These are phyloP conservation scores for Hydractinia echinata DNA, from an alignment of 30 jellyfish, hydroid and myxozoan species.

Conservation along the genomic window DNA sequence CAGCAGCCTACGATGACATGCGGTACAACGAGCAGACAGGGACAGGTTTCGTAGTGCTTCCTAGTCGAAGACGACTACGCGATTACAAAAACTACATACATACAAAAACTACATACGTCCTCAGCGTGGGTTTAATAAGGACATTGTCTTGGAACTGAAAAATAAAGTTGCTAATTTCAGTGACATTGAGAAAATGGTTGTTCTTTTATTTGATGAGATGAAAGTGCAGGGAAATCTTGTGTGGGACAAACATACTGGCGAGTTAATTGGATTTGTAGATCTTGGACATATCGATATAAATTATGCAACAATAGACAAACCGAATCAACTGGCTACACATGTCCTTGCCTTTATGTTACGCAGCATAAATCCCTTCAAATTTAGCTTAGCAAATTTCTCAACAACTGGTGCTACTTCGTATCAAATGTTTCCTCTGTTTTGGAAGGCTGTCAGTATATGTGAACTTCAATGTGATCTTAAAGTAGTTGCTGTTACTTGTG, in stretches of 20 bases:
- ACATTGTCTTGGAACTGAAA: slow-evolving; percentile 27
- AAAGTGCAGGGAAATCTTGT: too few relatives aligned
- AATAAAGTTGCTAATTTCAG: slow-evolving; percentile 3
- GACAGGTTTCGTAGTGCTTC: slow-evolving; percentile 31
- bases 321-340: slow-evolving; percentile 54
- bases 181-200: too few relatives aligned
- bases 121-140: background rate
- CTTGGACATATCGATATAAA: slow-evolving; percentile 51
- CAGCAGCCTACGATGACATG: too few relatives aligned
- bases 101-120: slow-evolving; percentile 41
- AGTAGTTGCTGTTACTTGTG: slow-evolving; percentile 65
- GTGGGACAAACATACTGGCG: too few relatives aligned
- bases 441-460: slow-evolving; percentile 51
- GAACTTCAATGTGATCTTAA: slow-evolving; percentile 37
- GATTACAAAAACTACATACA: slow-evolving; percentile 46
- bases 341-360: slow-evolving; percentile 54
- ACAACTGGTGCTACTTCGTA: slow-evolving; percentile 57
- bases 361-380: slow-evolving; percentile 42
- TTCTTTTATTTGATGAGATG: too few relatives aligned
- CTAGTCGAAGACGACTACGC: slow-evolving; percentile 50
- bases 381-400: slow-evolving; percentile 59
- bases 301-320: slow-evolving; percentile 36
- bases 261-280: slow-evolving; percentile 44
- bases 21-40: too few relatives aligned
- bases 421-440: slow-evolving; percentile 53